Evolutionary conservation across 2,797 vertebrate genomes (phyloP), one percentile per base, ranked within the genome.

Genomic region (Rhadinocentrus ornatus): DNA sequence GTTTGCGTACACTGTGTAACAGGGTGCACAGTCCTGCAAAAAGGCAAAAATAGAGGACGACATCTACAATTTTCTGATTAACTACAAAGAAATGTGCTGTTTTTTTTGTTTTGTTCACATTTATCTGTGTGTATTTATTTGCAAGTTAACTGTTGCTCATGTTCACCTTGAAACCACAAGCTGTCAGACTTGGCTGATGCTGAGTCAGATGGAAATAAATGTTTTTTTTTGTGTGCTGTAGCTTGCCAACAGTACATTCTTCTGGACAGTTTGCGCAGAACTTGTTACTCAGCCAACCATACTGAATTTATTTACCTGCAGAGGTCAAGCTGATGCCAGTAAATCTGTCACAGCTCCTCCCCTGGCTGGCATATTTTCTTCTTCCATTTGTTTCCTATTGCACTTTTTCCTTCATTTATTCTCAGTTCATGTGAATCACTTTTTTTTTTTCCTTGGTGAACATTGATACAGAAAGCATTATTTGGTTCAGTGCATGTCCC

Each of bases 401-500:
- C 26, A 6, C 56, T 75, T 67, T 69, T 52, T 55, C 2, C 15
- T 48, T 6, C 12, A 24, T 18, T 48, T 9, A 16, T 26, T 44
- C 12, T 59, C 22, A 55, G 18, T 84, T 12, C 55, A 22, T 68
- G 58, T 60, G 68, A 69, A 71, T 62, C 50, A 2, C 77, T n/a
- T 0, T 22, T 66, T 77, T 50, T 62, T 59, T 76, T 72, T 68
- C 72, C 52, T 27, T 44, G 68, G 26, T 57, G 63, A 71, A 74
- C 66, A 50, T 18, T 63, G 60, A 86, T 73, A 81, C 60, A 58
- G 63, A 82, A 67, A 80, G 37, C 66, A 64, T 66, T 66, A 39
- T 75, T 77, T 73, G 44, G 56, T 72, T 65, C 39, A 58, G 22
- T 75, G 62, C 66, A 59, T 80, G 81, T 85, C 80, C 80, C 48